Evolutionary conservation across 2,888 invertebrate species (phyloP).

Genomic region (Encarsia formosa): DNA sequence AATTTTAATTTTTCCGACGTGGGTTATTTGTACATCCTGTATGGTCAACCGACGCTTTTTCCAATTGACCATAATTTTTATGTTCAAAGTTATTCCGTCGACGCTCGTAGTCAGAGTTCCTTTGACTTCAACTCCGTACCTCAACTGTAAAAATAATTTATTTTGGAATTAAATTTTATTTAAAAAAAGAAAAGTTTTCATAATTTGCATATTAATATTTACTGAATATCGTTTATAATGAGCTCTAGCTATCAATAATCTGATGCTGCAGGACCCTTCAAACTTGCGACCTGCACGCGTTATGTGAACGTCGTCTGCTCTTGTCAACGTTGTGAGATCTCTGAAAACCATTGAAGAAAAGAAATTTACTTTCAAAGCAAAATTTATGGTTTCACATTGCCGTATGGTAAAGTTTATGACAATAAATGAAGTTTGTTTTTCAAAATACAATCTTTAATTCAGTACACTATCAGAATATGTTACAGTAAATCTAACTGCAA

Average conservation of each 20-base stretch:
- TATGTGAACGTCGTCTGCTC: slow-evolving; percentile 28
- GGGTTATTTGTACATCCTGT: slow-evolving; percentile 5
- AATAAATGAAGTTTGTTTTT: no score
- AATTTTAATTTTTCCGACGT: slow-evolving; percentile 1
- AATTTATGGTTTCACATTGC: no score
- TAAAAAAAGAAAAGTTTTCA: no score
- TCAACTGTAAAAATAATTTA: slow-evolving; percentile 26
- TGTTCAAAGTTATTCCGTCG: slow-evolving; percentile 22
- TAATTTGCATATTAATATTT: no score
- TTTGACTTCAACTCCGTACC: slow-evolving; percentile 20
- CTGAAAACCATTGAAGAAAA: no score
- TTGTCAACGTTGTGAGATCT: slow-evolving; percentile 30
- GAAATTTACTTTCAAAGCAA: no score
- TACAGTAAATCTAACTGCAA: no score
- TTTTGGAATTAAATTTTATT: no score
- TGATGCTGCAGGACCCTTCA: slow-evolving; percentile 27
- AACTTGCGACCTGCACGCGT: slow-evolving; percentile 25
- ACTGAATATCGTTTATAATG: slow-evolving; percentile 31
- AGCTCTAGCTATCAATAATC: slow-evolving; percentile 25
- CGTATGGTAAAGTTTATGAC: no score
- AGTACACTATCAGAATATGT: no score
- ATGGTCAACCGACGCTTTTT: slow-evolving; percentile 24
- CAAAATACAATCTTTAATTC: no score
- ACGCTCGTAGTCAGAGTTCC: slow-evolving; percentile 26
- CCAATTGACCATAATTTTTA: slow-evolving; percentile 27